These are phyloP conservation scores for Anoncus sp. DNA, from an alignment of 2,888 invertebrate species.

Conservation along the genomic window DNA sequence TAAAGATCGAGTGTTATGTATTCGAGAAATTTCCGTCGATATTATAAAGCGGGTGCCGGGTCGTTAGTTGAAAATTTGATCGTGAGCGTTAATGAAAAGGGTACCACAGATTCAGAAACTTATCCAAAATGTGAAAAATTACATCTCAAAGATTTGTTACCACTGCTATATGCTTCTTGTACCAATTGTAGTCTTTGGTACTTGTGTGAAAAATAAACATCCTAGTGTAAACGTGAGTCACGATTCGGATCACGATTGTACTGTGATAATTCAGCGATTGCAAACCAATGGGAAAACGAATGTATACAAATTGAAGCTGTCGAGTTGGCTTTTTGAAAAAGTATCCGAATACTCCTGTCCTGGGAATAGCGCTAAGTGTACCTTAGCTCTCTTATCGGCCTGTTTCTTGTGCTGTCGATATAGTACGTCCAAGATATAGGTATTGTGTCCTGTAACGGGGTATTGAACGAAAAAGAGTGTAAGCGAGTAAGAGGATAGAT, in stretches of 20 bases:
- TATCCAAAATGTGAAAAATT: too few relatives aligned
- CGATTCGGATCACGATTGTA: constrained; percentile 49
- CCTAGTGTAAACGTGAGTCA: neutral
- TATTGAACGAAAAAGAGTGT: constrained; percentile 51
- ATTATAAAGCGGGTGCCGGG: too few relatives aligned
- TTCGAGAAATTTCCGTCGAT: too few relatives aligned
- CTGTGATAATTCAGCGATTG: constrained; percentile 32
- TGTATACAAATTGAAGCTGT: constrained; percentile 60
- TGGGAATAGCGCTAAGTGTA: constrained; percentile 62
- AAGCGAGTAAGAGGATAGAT: constrained; percentile 53
- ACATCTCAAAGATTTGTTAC: too few relatives aligned
- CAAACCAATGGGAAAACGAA: constrained; percentile 34
- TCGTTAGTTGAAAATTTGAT: too few relatives aligned
- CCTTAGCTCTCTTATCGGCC: constrained; percentile 64
- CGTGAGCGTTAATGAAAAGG: too few relatives aligned
- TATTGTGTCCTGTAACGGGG: constrained; percentile 11
- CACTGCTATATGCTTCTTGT: too few relatives aligned
- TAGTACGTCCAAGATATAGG: constrained; percentile 26
- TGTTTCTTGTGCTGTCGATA: constrained; percentile 1
- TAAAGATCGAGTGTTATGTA: neutral
- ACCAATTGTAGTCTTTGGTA: neutral
- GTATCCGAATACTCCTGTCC: constrained; percentile 21
- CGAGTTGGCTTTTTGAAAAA: constrained; percentile 49
- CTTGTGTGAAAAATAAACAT: neutral
- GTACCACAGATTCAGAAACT: too few relatives aligned